A percentile compares a stretch with the other conserved stretches of the same genome.
These are phyloP conservation scores for Corydoras sp. DNA, from an alignment of 2,113 vertebrate species.

Conservation along the genomic window DNA sequence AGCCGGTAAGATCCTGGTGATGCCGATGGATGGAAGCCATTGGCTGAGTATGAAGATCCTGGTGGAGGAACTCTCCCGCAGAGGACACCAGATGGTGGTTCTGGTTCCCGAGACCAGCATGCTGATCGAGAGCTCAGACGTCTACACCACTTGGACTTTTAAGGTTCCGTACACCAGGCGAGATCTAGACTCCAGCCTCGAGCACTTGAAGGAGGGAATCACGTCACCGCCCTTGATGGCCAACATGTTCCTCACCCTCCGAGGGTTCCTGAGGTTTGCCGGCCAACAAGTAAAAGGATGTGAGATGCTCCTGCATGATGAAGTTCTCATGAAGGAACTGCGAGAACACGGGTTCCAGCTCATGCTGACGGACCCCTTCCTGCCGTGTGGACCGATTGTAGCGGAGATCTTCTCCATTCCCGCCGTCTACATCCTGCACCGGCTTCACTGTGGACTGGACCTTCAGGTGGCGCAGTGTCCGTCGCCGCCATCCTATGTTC, in stretches of 20 bases:
- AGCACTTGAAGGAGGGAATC: background rate
- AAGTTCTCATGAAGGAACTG: constrained; percentile 61
- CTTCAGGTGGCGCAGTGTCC: too few relatives aligned
- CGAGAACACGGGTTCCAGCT: constrained; percentile 62
- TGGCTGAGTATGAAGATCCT: constrained; percentile 79
- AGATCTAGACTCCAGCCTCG: constrained; percentile 40
- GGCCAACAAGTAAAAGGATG: constrained; percentile 52
- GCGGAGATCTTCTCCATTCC: too few relatives aligned
- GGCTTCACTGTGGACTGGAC: too few relatives aligned
- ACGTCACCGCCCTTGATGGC: background rate
- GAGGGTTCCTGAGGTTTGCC: constrained; percentile 49
- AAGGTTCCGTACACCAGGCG: constrained; percentile 53
- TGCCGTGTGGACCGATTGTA: too few relatives aligned
- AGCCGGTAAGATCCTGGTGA: constrained; percentile 67
- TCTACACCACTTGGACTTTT: constrained; percentile 56
- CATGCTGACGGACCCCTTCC: constrained; percentile 64
- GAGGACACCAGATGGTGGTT: constrained; percentile 69
- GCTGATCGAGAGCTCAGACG: constrained; percentile 37
- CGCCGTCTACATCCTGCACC: too few relatives aligned
- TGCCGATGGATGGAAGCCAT: constrained; percentile 77
- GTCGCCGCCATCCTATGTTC: too few relatives aligned
- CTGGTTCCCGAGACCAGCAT: constrained; percentile 68
- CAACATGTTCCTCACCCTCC: constrained; percentile 37
- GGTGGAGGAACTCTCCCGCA: constrained; percentile 64
- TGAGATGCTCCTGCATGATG: constrained; percentile 57